These are phyloP conservation scores for Lanistes nyassanus DNA, from an alignment of 1,140 invertebrate species.

Conservation along the genomic window DNA sequence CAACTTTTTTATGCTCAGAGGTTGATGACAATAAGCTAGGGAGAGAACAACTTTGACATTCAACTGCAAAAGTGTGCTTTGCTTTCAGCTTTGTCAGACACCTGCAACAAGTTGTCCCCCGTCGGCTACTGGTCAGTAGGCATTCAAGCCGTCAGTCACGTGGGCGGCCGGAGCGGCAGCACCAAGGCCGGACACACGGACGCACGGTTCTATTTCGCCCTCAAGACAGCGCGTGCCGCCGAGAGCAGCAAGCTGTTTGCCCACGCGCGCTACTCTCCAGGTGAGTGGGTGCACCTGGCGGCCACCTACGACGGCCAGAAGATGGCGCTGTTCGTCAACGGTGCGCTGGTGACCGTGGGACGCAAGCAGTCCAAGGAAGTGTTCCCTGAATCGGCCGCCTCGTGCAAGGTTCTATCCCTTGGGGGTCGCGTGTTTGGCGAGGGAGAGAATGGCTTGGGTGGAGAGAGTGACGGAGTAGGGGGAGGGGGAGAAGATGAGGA, in stretches of 20 bases:
- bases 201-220: conserved; percentile 29
- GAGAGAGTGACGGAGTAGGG: background rate
- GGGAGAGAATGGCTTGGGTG: background rate
- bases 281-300: conserved; percentile 38
- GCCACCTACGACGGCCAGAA: conserved; percentile 34
- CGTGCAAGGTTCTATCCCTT: conserved; percentile 39
- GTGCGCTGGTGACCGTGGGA: conserved; percentile 33
- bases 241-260: conserved; percentile 22
- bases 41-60: background rate
- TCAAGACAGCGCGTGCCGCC: conserved; percentile 35
- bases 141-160: conserved; percentile 20
- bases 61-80: background rate
- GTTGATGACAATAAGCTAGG: background rate
- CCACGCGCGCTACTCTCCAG: conserved; percentile 31
- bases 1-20: too few relatives aligned
- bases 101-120: conserved; percentile 29
- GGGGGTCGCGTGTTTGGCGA: conserved; percentile 30
- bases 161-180: background rate
- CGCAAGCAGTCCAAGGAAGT: conserved; percentile 38
- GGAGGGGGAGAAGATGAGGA: background rate
- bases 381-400: conserved; percentile 20
- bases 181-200: background rate
- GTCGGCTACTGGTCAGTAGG: conserved; percentile 33
- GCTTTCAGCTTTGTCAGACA: conserved; percentile 40
- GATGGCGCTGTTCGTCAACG: conserved; percentile 41